Conservation (phyloP, 1,140 invertebrate species). For the Brachionus rubens region DNA sequence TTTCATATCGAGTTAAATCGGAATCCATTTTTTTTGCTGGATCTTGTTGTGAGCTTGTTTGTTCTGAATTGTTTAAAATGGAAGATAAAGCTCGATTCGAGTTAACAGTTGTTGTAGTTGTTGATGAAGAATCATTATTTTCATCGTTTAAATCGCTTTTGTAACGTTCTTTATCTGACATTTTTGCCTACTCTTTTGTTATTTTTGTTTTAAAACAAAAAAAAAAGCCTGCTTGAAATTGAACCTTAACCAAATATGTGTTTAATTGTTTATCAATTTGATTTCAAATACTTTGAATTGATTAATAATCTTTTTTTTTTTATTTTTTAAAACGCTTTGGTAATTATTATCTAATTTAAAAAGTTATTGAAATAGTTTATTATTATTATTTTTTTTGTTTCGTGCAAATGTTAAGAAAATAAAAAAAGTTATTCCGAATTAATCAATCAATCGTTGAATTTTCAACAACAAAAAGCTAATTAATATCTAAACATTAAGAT, state of each 20-base stretch:
- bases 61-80: background rate
- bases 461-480: too few relatives aligned
- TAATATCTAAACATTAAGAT: too few relatives aligned
- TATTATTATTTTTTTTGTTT: background rate
- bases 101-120: constrained; percentile 40
- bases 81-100: constrained; percentile 4
- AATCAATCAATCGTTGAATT: constrained; percentile 35
- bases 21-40: background rate
- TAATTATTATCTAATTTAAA: constrained; percentile 40
- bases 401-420: constrained; percentile 25
- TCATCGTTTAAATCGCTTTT: constrained; percentile 30
- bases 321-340: constrained; percentile 32
- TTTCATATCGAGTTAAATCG: background rate
- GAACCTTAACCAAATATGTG: constrained; percentile 25
- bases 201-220: background rate
- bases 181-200: background rate
- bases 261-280: constrained; percentile 26
- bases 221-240: constrained; percentile 23
- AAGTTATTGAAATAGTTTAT: constrained; percentile 2
- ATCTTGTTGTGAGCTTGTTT: background rate
- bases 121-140: constrained; percentile 43
- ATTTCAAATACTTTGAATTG: constrained; percentile 31
- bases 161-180: constrained; percentile 39
- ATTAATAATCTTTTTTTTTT: constrained; percentile 33
- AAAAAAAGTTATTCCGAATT: background rate